Evolutionary conservation across 1,140 invertebrate species (phyloP).

Genomic region (Diprion similis): DNA sequence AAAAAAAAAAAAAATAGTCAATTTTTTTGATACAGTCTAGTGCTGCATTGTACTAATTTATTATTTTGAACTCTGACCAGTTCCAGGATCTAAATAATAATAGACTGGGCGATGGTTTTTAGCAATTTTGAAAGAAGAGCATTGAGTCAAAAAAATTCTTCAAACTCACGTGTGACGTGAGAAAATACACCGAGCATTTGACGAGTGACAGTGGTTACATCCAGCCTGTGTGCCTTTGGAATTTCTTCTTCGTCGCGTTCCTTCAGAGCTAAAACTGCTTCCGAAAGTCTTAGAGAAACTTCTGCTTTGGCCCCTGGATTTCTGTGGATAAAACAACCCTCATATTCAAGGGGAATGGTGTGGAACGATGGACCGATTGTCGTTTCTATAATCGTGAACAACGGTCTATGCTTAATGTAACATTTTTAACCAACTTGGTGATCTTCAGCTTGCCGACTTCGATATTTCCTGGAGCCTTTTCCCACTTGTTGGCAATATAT

Average conservation of each 20-base stretch:
- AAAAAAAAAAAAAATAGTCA: too few species aligned
- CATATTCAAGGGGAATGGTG: too few species aligned
- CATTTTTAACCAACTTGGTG: constrained; percentile 64
- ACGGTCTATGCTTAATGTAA: constrained; percentile 17
- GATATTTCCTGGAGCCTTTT: constrained; percentile 77
- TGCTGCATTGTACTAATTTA: too few species aligned
- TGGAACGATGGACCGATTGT: background rate
- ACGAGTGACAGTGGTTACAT: constrained; percentile 85
- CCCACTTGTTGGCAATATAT: constrained; percentile 92
- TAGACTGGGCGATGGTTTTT: too few species aligned
- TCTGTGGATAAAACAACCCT: constrained; percentile 39
- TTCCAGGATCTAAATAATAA: too few species aligned
- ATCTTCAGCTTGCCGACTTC: constrained; percentile 85
- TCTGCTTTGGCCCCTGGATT: constrained; percentile 73
- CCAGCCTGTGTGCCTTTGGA: constrained; percentile 88
- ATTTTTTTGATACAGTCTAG: too few species aligned
- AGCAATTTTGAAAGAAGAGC: background rate
- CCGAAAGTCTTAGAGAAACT: constrained; percentile 73
- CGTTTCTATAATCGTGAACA: background rate
- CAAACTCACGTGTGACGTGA: constrained; percentile 72
- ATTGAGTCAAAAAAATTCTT: constrained; percentile 15
- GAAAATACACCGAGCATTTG: constrained; percentile 92
- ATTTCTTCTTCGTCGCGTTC: constrained; percentile 76
- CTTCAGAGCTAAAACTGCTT: constrained; percentile 75
- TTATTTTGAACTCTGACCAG: too few species aligned